phyloP scores from a whole-genome alignment of 2,113 vertebrate species.

The Lagopus leucura region DNA sequence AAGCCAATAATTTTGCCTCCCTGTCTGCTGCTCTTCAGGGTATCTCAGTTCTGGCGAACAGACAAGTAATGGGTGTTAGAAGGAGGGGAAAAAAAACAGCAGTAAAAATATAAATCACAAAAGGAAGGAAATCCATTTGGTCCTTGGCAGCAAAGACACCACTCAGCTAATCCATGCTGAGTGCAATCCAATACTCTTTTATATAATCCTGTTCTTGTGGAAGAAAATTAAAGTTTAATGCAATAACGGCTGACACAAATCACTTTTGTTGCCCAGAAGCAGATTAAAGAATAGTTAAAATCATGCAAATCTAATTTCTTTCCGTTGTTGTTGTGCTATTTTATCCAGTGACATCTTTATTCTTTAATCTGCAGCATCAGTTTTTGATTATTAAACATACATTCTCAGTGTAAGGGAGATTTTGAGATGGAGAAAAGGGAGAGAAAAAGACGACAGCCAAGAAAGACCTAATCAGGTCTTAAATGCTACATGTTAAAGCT shows the following conservation, averaged over 20 bases:
- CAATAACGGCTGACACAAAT: conserved; percentile 86
- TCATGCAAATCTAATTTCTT: conserved; percentile 81
- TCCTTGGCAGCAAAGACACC: conserved; percentile 81
- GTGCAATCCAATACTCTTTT: conserved; percentile 85
- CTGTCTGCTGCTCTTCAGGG: conserved; percentile 73
- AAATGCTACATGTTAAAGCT: conserved; percentile 64
- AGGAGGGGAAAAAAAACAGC: conserved; percentile 69
- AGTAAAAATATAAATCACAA: conserved; percentile 86
- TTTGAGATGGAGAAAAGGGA: background rate
- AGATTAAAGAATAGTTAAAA: conserved; percentile 86
- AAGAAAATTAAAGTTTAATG: conserved; percentile 90
- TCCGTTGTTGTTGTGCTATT: conserved; percentile 69
- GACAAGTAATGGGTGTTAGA: conserved; percentile 80
- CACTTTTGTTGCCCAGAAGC: conserved; percentile 84
- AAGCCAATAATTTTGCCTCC: conserved; percentile 77
- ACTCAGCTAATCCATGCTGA: conserved; percentile 83
- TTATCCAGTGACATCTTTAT: conserved; percentile 75
- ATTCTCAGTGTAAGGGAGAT: conserved; percentile 58
- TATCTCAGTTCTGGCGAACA: conserved; percentile 78
- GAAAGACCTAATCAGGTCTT: conserved; percentile 62
- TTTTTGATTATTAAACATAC: conserved; percentile 78
- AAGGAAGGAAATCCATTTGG: conserved; percentile 84
- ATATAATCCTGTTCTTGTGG: conserved; percentile 82
- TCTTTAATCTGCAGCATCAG: conserved; percentile 76
- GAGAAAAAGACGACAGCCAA: conserved; percentile 57